Evolutionary conservation across 2,113 vertebrate genomes (phyloP), one percentile per base, ranked within the genome.

Genomic region (Mus spicilegus): DNA sequence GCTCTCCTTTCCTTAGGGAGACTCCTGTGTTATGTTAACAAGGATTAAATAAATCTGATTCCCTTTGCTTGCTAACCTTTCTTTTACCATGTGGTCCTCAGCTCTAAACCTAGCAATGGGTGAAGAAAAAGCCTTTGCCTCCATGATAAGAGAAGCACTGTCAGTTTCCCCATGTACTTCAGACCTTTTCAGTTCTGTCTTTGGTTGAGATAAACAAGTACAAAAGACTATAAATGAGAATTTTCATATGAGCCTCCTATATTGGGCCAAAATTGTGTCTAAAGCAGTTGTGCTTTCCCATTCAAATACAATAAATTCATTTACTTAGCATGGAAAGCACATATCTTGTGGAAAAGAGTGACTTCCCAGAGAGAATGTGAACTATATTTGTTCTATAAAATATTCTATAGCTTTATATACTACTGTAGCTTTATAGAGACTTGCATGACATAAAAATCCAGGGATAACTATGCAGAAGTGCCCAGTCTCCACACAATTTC

Each of bases 261-360:
- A 22, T 14, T 91, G 13, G n/a, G 7, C 17, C 39, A 96, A 96
- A 65, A 87, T 13, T 3, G 49, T 42, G 4, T 69, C 65, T 63
- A 56, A 94, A 87, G 28, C 11, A 28, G 1, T 7, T 86, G 12
- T 69, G 39, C 2, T 33, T 91, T 87, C 33, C 42, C 33, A 85
- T 96, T 69, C 80, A 81, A 89, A 94, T 73, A 14, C 26, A 69
- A 87, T 65, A 58, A 81, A 85, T 67, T 36, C 14, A 42, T 89
- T 91, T 89, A 17, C 69, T 77, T 91, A 49, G 58, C 17, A 72
- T 36, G 1, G 46, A 70, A 86, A 77, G 7, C 36, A 9, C 0
- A 30, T 61, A 69, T 54, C 16, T 90, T 90, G 84, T 91, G 69
- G 90, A 58, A 20, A 92, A 89, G 3, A 16, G 1, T 30, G 12